phyloP scores from a whole-genome alignment of 1,140 invertebrate genomes.

The Micrasema minimum region DNA sequence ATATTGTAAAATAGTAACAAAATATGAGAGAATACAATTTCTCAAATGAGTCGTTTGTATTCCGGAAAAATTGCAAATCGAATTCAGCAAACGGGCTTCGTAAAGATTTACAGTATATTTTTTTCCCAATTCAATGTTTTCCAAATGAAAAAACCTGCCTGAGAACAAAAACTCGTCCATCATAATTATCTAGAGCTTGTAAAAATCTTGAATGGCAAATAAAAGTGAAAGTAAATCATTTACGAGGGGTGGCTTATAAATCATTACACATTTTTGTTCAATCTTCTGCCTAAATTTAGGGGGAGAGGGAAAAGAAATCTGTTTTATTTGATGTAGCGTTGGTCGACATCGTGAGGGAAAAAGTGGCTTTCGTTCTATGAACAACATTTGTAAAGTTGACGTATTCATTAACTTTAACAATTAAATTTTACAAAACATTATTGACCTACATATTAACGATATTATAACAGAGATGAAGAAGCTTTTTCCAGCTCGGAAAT shows the following conservation, averaged over 20 bases:
- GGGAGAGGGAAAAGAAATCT: neutral
- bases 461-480: no score
- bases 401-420: no score
- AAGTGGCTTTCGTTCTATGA: no score
- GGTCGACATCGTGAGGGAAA: no score
- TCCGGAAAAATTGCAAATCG: neutral
- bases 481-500: no score
- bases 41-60: neutral
- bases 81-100: neutral
- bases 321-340: no score
- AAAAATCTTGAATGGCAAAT: conserved; percentile 36
- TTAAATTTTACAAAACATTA: no score
- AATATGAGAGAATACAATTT: neutral
- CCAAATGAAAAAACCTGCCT: neutral
- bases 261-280: conserved; percentile 32
- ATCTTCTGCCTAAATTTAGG: neutral
- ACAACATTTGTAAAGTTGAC: no score
- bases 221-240: conserved; percentile 36
- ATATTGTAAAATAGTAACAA: neutral
- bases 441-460: no score
- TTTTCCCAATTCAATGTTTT: conserved; percentile 9
- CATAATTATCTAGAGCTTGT: conserved; percentile 29
- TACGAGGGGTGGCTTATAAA: conserved; percentile 25
- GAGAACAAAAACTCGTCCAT: conserved; percentile 27
- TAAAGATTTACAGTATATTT: neutral